Percentiles rank a stretch among this genome's conserved stretches.
phyloP scores from a whole-genome alignment of 2,888 invertebrate species.

The Dicyrtomina minuta region DNA sequence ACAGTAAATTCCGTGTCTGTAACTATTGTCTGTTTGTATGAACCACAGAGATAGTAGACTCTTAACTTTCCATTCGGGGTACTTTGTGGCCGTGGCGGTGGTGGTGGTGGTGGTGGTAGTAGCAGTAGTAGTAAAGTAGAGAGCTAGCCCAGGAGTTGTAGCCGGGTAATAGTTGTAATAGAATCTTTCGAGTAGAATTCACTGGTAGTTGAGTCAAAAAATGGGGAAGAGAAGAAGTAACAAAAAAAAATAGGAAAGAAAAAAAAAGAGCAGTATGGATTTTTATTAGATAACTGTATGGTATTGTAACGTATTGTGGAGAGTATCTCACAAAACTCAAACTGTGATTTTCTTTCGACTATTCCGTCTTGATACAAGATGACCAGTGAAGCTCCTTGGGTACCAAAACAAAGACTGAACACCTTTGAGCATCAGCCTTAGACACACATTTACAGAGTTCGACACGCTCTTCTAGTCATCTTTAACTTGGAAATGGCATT shows the following conservation, averaged over 20 bases:
- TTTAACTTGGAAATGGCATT: conserved; percentile 34
- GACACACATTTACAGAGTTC: conserved; percentile 21
- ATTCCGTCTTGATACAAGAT: not conserved
- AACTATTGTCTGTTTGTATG: not conserved
- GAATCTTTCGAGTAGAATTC: too few species aligned
- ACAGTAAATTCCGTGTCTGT: conserved; percentile 16
- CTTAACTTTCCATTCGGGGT: not conserved
- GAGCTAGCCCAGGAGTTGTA: too few species aligned
- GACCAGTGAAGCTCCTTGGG: conserved; percentile 32
- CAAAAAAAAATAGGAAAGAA: not conserved
- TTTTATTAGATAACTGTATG: not conserved
- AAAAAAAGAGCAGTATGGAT: not conserved
- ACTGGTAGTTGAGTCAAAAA: not conserved
- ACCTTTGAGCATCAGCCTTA: not conserved
- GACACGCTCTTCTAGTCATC: conserved; percentile 46
- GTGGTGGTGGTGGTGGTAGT: not conserved
- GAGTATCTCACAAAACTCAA: not conserved
- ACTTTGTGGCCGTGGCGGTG: not conserved
- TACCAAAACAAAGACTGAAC: conserved; percentile 35
- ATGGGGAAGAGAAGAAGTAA: not conserved
- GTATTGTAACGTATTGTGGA: too few species aligned
- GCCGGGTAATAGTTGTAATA: too few species aligned
- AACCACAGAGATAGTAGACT: too few species aligned
- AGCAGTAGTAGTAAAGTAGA: not conserved
- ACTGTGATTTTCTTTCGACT: not conserved